Base-by-base conservation (phyloP, 2,888 invertebrate species). In the Tiphia femorata region DNA sequence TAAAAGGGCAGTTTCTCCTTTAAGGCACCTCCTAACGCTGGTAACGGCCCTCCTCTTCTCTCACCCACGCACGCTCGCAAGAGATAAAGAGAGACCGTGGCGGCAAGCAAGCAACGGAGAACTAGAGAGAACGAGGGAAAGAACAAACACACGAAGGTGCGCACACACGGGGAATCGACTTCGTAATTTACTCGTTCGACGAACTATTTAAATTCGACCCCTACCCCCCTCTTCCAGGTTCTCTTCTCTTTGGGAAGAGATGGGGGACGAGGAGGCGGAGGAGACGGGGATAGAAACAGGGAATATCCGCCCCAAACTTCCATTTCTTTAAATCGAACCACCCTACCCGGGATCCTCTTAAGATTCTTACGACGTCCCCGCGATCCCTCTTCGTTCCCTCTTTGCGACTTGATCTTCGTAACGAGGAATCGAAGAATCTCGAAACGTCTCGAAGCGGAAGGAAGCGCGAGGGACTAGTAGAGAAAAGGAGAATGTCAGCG, bases 1-100 rank as follows among this genome's bases (percentile, higher is more conserved):
- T 73, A 69, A 67, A 73, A 70, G 70, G 70, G 64, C 65, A 68
- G 73, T 74, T 75, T 63, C 49, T 59, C 52, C 48, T 58, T 67
- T 21, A 46, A 57, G 57, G 46, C 56, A 42, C 57, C 38, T 43
- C 49, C 50, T 51, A 33, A 44, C 40, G 46, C 33, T 35, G 25
- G 41, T 64, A 67, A 60, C 63, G 49, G 33, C 21, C 51, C 49
- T 44, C 53, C 50, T 51, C 49, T 52, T 47, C 35, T 46, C 43
- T 17, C 23, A 40, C 37, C 47, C 40, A n/a, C n/a, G n/a, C 51
- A n/a, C 12, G 33, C 35, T 35, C 25, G 12, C 19, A 35, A n/a
- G n/a, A n/a, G n/a, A n/a, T n/a, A n/a, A n/a, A n/a, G n/a, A n/a
- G n/a, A n/a, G n/a, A n/a, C n/a, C n/a, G n/a, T n/a, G n/a, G n/a